phyloP scores from a whole-genome alignment of 1,140 invertebrate genomes.

The Lasioglossum baleicum region DNA sequence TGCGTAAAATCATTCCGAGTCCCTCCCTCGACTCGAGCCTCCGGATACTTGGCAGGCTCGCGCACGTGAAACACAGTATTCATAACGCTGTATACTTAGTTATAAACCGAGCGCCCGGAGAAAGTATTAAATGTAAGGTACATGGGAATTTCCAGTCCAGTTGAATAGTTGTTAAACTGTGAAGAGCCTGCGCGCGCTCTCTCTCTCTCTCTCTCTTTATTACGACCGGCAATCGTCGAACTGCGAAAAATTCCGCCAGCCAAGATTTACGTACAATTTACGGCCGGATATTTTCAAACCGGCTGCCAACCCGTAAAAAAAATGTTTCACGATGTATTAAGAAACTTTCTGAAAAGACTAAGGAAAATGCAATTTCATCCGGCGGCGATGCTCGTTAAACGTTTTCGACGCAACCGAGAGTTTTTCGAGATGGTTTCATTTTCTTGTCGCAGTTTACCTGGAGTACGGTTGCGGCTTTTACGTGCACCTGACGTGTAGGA shows the following conservation, averaged over 20 bases:
- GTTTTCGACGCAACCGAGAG: background rate
- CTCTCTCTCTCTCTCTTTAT: background rate
- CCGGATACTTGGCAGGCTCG: background rate
- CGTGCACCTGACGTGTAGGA: too few relatives aligned
- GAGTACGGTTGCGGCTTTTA: too few relatives aligned
- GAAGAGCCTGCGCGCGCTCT: too few relatives aligned
- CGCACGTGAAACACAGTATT: constrained; percentile 2
- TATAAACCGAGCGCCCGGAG: background rate
- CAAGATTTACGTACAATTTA: constrained; percentile 8
- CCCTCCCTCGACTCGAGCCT: background rate
- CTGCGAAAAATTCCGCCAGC: background rate
- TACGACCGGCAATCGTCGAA: background rate
- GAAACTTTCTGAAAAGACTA: background rate
- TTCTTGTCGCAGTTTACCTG: too few relatives aligned
- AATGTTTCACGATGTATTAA: background rate
- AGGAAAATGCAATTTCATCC: background rate
- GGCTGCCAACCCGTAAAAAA: background rate
- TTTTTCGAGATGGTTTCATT: background rate
- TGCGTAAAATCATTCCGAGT: constrained; percentile 6
- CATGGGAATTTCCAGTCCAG: background rate
- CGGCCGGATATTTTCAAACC: background rate
- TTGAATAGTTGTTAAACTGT: background rate
- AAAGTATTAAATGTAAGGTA: constrained; percentile 12
- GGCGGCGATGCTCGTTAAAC: background rate
- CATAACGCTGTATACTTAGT: constrained; percentile 27